A percentile compares a stretch with the other conserved stretches of the same genome.
These are phyloP conservation scores for Torymus texanus DNA, from an alignment of 2,888 invertebrate species.

Conservation along the genomic window DNA sequence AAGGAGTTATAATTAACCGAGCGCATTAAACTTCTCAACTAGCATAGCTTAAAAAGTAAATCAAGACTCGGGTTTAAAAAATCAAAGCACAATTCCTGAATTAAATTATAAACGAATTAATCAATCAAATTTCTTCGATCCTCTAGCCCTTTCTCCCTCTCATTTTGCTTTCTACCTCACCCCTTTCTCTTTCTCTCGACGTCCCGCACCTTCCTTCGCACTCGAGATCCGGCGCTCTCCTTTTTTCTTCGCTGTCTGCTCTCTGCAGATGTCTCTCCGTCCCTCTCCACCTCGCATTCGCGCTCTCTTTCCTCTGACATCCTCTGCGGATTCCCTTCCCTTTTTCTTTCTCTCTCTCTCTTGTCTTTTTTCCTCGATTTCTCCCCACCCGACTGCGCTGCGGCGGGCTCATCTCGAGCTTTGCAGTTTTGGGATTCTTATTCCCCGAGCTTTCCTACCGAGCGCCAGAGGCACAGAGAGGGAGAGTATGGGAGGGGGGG, in stretches of 20 bases:
- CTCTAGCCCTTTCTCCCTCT: neutral
- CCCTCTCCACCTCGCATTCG: neutral
- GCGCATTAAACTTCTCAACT: too few species aligned
- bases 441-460: too few species aligned
- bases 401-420: neutral
- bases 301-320: slow-evolving; percentile 5
- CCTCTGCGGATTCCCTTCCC: slow-evolving; percentile 19
- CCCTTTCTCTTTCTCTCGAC: neutral
- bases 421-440: slow-evolving; percentile 16
- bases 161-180: neutral
- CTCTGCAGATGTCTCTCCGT: slow-evolving; percentile 11
- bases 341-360: neutral
- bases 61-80: too few species aligned
- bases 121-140: slow-evolving; percentile 35
- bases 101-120: slow-evolving; percentile 35
- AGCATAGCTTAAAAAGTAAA: too few species aligned
- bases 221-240: neutral
- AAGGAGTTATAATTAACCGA: too few species aligned
- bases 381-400: slow-evolving; percentile 10
- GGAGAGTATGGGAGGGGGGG: too few species aligned
- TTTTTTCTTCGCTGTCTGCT: neutral
- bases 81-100: neutral
- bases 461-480: too few species aligned
- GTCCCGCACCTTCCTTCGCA: too few species aligned
- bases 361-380: neutral